Evolutionary conservation across 2,888 invertebrate genomes (phyloP).

Genomic region (Drosophila paranaensis): DNA sequence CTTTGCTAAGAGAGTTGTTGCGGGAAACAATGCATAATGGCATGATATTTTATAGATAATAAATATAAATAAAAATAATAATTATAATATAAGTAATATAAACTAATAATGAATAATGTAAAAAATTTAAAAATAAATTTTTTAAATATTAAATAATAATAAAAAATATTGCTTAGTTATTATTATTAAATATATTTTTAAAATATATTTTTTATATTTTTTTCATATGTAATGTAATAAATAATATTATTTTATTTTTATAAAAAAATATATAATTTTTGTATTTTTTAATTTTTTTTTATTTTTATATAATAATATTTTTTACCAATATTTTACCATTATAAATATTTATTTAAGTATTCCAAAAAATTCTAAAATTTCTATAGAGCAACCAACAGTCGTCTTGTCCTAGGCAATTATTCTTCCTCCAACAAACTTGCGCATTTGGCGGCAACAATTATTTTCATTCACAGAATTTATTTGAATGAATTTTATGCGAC

Average conservation of each 20-base stretch:
- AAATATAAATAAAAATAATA: neutral
- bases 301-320: too few species aligned
- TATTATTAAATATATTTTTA: too few species aligned
- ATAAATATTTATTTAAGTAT: too few species aligned
- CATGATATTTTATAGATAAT: neutral
- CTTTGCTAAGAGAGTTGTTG: slow-evolving; percentile 8
- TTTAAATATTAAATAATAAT: neutral
- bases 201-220: too few species aligned
- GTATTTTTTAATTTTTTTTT: too few species aligned
- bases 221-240: too few species aligned
- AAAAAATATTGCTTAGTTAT: too few species aligned
- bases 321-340: too few species aligned
- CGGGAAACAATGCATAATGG: rapidly evolving
- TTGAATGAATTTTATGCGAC: slow-evolving; percentile 27
- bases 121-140: neutral
- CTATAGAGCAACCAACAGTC: slow-evolving; percentile 15
- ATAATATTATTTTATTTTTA: too few species aligned
- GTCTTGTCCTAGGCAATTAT: rapidly evolving
- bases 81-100: neutral
- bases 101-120: neutral
- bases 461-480: slow-evolving; percentile 21
- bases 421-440: neutral
- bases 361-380: neutral
- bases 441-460: slow-evolving; percentile 7
- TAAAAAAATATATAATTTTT: too few species aligned